These are phyloP conservation scores for Mesocricetus auratus DNA, from an alignment of 2,113 vertebrate species.

Conservation along the genomic window DNA sequence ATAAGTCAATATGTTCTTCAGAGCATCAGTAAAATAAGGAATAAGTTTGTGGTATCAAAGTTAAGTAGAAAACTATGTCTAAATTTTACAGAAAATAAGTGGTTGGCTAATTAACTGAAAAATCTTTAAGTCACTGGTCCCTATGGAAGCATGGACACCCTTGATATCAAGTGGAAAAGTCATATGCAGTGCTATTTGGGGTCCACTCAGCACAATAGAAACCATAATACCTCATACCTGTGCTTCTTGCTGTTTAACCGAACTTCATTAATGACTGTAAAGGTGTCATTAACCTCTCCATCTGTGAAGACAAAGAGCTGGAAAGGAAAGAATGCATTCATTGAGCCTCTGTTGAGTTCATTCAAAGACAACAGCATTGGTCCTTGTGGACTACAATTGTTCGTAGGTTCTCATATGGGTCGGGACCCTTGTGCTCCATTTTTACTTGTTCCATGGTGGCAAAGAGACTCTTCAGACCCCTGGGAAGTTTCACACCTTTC, in stretches of 20 bases:
- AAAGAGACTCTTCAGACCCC: not conserved
- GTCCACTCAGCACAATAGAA: not conserved
- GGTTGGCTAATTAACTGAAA: not conserved
- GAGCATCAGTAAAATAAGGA: not conserved
- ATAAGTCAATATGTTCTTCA: not conserved
- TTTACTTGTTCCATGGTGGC: fast-evolving
- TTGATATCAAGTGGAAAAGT: not conserved
- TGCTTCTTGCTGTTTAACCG: slow-evolving; percentile 85
- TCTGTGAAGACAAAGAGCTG: slow-evolving; percentile 95
- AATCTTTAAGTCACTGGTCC: not conserved
- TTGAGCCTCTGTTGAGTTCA: not conserved
- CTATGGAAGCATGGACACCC: not conserved
- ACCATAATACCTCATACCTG: slow-evolving; percentile 82
- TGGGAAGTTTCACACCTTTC: not conserved
- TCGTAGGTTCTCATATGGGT: no score
- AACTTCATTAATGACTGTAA: slow-evolving; percentile 88
- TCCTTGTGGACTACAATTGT: not conserved
- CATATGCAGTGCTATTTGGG: fast-evolving
- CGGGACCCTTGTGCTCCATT: not conserved
- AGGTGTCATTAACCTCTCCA: slow-evolving; percentile 90
- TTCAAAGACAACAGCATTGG: not conserved
- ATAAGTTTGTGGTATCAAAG: not conserved
- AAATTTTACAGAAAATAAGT: not conserved
- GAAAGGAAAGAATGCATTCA: not conserved
- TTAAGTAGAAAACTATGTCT: not conserved